Evolutionary conservation across 2,888 invertebrate genomes (phyloP).

Genomic region (Thera britannica): DNA sequence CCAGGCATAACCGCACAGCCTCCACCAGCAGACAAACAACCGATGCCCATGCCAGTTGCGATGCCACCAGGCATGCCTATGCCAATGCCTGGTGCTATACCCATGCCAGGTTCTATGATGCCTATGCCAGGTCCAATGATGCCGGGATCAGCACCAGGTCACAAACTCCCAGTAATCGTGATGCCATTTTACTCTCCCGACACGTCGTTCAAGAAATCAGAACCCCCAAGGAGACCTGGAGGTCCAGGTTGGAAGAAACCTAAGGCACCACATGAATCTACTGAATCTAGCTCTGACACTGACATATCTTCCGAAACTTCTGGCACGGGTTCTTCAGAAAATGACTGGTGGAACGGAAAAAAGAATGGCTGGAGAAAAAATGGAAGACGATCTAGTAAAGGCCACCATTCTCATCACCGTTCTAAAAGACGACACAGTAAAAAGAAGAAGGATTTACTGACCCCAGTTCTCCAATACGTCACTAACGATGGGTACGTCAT

Average conservation of each 20-base stretch:
- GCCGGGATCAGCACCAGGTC: slow-evolving; percentile 50
- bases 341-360: slow-evolving; percentile 55
- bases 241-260: slow-evolving; percentile 14
- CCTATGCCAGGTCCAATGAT: slow-evolving; percentile 42
- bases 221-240: slow-evolving; percentile 14
- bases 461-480: slow-evolving; percentile 74
- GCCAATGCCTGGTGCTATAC: slow-evolving; percentile 31
- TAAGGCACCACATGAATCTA: slow-evolving; percentile 20
- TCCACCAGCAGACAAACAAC: slow-evolving; percentile 47
- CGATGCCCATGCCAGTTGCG: slow-evolving; percentile 44
- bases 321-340: slow-evolving; percentile 38
- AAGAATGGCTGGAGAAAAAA: slow-evolving; percentile 42
- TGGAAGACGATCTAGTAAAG: slow-evolving; percentile 40
- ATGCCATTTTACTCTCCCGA: slow-evolving; percentile 80
- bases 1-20: slow-evolving; percentile 42
- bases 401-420: slow-evolving; percentile 41
- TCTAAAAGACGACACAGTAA: slow-evolving; percentile 43
- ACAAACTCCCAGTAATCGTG: slow-evolving; percentile 75
- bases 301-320: slow-evolving; percentile 52
- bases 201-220: slow-evolving; percentile 50
- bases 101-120: slow-evolving; percentile 39
- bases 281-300: slow-evolving; percentile 23
- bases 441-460: slow-evolving; percentile 55
- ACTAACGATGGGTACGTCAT: slow-evolving; percentile 78
- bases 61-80: slow-evolving; percentile 43